Conservation (phyloP, 2,113 vertebrate genomes). For the Nicator chloris region DNA sequence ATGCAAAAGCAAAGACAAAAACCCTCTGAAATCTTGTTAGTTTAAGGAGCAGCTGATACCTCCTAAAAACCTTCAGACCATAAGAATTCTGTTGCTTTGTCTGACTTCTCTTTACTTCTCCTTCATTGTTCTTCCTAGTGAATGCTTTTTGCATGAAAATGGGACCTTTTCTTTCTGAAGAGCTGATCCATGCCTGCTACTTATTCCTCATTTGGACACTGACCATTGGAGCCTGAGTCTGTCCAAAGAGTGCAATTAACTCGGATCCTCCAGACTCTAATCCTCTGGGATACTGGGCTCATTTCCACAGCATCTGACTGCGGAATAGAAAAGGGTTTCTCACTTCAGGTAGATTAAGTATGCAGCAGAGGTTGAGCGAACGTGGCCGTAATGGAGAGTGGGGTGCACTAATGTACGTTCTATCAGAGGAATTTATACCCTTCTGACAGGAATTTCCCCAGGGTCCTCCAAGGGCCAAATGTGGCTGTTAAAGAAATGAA, state of each 20-base stretch:
- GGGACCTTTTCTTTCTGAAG: background rate
- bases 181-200: background rate
- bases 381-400: background rate
- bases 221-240: background rate
- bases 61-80: background rate
- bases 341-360: background rate
- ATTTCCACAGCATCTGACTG: background rate
- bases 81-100: background rate
- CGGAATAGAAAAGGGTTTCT: background rate
- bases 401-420: background rate
- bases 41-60: constrained; percentile 3
- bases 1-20: background rate
- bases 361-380: background rate
- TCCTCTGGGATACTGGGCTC: background rate
- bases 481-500: background rate
- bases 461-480: background rate
- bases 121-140: background rate
- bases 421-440: background rate
- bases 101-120: background rate
- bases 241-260: background rate
- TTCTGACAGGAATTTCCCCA: background rate
- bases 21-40: background rate
- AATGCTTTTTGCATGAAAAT: constrained; percentile 12
- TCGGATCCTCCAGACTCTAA: background rate
- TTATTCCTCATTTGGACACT: background rate